Evolutionary conservation across 64 coral and sea anemone genomes (phyloP).

Genomic region (Montipora foliosa): DNA sequence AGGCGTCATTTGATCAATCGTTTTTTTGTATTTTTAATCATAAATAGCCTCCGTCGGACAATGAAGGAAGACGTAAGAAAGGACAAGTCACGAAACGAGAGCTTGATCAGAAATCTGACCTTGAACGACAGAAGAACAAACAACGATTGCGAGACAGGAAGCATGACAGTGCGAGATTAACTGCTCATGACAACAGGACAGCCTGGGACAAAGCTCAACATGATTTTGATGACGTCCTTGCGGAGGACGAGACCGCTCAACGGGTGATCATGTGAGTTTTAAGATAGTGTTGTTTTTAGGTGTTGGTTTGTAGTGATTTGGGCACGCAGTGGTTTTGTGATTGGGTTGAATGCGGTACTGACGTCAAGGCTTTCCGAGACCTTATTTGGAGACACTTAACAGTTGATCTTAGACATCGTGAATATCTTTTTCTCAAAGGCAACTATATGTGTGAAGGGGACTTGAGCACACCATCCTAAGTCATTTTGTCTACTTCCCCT

Average conservation of each 20-base stretch:
- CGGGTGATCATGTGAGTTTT: conserved; percentile 35
- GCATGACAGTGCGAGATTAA: not conserved
- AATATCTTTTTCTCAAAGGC: too few relatives aligned
- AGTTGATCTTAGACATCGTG: too few relatives aligned
- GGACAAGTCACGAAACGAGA: conserved; percentile 74
- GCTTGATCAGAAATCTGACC: conserved; percentile 87
- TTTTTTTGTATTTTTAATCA: not conserved
- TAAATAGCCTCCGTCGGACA: conserved; percentile 1
- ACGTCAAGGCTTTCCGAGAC: too few relatives aligned
- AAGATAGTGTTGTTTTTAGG: not conserved
- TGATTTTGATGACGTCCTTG: conserved; percentile 81
- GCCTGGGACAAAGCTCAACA: conserved; percentile 87
- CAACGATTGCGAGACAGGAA: conserved; percentile 83
- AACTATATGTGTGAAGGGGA: too few relatives aligned
- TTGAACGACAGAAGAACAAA: conserved; percentile 95
- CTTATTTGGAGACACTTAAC: too few relatives aligned
- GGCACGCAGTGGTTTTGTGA: not conserved
- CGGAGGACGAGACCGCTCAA: conserved; percentile 27
- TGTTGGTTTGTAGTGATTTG: not conserved
- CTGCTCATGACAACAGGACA: conserved; percentile 65
- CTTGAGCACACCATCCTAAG: too few relatives aligned
- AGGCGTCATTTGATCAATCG: not conserved
- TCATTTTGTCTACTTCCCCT: too few relatives aligned
- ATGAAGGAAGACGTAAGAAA: conserved; percentile 58
- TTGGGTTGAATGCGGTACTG: not conserved